A percentile compares a stretch with the other conserved stretches of the same genome.
Conservation (phyloP, 2,113 vertebrate genomes). For the Cyphomyrus discorhynchus region DNA sequence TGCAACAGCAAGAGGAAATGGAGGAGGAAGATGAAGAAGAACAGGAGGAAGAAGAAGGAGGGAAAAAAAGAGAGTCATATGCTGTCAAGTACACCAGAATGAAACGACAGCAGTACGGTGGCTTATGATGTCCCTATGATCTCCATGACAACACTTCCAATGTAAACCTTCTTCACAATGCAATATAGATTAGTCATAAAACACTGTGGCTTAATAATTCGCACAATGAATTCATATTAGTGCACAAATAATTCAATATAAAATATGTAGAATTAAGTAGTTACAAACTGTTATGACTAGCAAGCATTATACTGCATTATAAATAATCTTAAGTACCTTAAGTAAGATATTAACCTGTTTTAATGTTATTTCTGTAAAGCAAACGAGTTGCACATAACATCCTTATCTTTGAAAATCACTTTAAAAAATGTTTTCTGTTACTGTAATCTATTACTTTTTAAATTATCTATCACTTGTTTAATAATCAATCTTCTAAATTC, state of each 20-base stretch:
- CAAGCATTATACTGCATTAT: neutral
- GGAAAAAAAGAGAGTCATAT: conserved; percentile 41
- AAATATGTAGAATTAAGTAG: neutral
- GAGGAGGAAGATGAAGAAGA: conserved; percentile 37
- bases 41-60: conserved; percentile 33
- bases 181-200: neutral
- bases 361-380: neutral
- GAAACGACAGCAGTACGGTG: neutral
- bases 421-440: neutral
- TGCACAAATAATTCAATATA: neutral
- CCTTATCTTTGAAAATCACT: neutral
- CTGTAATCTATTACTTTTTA: neutral
- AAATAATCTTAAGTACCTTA: neutral
- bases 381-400: neutral
- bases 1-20: conserved; percentile 36
- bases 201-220: neutral
- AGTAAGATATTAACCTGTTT: neutral
- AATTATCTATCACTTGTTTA: neutral
- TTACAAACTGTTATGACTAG: neutral
- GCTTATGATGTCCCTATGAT: neutral
- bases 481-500: neutral
- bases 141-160: too few species aligned
- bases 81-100: conserved; percentile 42
- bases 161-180: neutral
- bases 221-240: neutral